phyloP scores from a whole-genome alignment of 2,797 vertebrate species.

The Vireo griseus region DNA sequence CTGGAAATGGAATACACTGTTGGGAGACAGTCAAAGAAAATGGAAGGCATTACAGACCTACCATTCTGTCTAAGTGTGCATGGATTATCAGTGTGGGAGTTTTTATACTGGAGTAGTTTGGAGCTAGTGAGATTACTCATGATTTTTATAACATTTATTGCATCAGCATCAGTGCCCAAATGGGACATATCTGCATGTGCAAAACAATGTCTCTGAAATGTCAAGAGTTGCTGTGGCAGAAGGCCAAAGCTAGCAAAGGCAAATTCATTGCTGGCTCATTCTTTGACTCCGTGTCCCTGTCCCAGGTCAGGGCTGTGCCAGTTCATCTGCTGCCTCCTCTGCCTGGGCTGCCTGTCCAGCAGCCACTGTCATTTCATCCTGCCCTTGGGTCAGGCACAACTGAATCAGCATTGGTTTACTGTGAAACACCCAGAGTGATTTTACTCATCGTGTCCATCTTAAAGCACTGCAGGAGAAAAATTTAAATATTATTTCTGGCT shows the following conservation, averaged over 20 bases:
- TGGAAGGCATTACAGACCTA: neutral
- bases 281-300: neutral
- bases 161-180: neutral
- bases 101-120: neutral
- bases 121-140: neutral
- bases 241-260: neutral
- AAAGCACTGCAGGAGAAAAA: neutral
- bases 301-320: neutral
- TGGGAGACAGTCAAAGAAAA: neutral
- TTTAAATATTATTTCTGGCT: slow-evolving; percentile 48
- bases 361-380: neutral
- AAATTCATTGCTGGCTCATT: neutral
- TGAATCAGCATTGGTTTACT: neutral
- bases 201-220: neutral
- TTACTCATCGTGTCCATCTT: neutral
- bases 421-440: neutral
- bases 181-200: neutral
- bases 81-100: neutral
- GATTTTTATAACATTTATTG: neutral
- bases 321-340: neutral
- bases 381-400: neutral
- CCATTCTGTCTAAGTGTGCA: neutral
- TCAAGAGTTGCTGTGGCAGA: neutral
- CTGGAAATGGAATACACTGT: neutral
- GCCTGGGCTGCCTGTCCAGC: neutral